Conservation (phyloP, 2,888 invertebrate genomes). For the Trichacis sp. region DNA sequence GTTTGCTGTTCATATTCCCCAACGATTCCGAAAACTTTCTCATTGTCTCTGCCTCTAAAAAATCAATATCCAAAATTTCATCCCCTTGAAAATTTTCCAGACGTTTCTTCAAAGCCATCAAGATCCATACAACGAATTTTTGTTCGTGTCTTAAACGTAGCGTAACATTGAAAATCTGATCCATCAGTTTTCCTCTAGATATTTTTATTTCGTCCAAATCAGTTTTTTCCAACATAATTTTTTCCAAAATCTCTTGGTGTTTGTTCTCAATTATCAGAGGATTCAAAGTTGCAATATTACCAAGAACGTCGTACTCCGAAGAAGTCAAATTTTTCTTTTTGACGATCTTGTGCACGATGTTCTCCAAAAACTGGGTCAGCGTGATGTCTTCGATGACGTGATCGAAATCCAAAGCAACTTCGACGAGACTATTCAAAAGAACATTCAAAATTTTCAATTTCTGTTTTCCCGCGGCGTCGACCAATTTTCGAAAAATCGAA, state of each 20-base stretch:
- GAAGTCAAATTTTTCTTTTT: conserved; percentile 28
- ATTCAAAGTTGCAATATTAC: conserved; percentile 53
- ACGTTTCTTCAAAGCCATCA: conserved; percentile 51
- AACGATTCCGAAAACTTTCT: conserved; percentile 42
- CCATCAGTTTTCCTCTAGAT: conserved; percentile 46
- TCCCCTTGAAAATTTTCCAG: conserved; percentile 3
- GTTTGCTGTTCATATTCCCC: conserved; percentile 49
- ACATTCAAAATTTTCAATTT: conserved; percentile 43
- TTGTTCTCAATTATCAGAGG: conserved; percentile 57
- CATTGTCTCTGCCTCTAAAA: conserved; percentile 16
- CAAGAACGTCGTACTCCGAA: conserved; percentile 50
- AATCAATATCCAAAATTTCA: conserved; percentile 8
- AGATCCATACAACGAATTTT: conserved; percentile 56
- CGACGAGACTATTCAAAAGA: conserved; percentile 45
- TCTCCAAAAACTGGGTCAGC: conserved; percentile 51
- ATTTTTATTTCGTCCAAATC: conserved; percentile 30
- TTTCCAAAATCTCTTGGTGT: conserved; percentile 49
- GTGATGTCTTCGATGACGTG: conserved; percentile 49
- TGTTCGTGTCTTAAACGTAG: conserved; percentile 56
- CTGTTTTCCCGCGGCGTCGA: conserved; percentile 42
- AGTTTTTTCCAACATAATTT: conserved; percentile 45
- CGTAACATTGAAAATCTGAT: conserved; percentile 51
- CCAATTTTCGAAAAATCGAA: conserved; percentile 51
- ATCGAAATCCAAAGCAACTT: conserved; percentile 55
- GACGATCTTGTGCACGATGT: conserved; percentile 49